Evolutionary conservation across 1,140 invertebrate genomes (phyloP), one percentile per base, ranked within the genome.

Genomic region (Argopecten irradians): DNA sequence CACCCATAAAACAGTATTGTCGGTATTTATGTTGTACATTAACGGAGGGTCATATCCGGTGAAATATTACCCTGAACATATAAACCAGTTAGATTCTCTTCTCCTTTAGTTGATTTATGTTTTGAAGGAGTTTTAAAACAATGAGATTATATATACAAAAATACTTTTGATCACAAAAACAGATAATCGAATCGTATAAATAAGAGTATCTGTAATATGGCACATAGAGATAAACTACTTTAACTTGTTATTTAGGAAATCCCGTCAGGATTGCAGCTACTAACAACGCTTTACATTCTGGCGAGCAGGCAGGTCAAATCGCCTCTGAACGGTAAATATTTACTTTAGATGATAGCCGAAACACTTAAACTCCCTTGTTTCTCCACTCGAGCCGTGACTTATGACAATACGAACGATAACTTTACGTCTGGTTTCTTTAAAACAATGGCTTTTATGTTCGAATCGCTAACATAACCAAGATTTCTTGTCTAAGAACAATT

Each of bases 361-460:
- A 71, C 55, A 71, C 55, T 71, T 71, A 16, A 71, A 16, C 55
- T n/a, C 55, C 55, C 55, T 71, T 71, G 55, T 71, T 71, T 71
- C 55, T n/a, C 55, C 55, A 71, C 55, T 71, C 28, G 55, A 71
- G 55, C 55, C 55, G n/a, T 71, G 55, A 71, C 55, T 71, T 71
- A 71, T 71, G 55, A 71, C 55, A 71, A 71, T 71, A 71, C 55
- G 55, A 71, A 71, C 55, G 55, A 71, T 71, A 71, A 71, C 22
- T 71, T 71, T 71, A 28, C 55, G 55, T 71, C 55, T 71, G 55
- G 22, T 71, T 71, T 71, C 55, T 71, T 8, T 28, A 71, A 71
- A 71, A 71, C 55, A 71, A 71, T 71, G 1, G 55, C 55, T 71
- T 71, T 71, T 71, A 71, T 71, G 55, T 71, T 71, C 5, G 55